A percentile compares a stretch with the other conserved stretches of the same genome.
Conservation (phyloP, 2,113 vertebrate genomes). For the Petroica traversi region DNA sequence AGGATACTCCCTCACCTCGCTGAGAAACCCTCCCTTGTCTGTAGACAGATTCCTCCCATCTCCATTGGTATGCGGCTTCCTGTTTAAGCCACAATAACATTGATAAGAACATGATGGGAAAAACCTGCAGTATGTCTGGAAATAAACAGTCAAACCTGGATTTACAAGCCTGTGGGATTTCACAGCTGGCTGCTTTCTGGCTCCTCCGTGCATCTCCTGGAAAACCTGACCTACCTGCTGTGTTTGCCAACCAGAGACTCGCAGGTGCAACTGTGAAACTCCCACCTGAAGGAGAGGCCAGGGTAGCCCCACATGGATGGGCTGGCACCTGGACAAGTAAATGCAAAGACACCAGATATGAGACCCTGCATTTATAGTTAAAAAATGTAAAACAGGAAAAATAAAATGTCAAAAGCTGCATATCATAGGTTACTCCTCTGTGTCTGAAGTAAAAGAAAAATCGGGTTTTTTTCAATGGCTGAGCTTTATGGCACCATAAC, state of each 20-base stretch:
- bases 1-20: not conserved
- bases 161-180: not conserved
- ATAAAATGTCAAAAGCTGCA: not conserved
- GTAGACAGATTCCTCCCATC: not conserved
- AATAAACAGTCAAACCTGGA: not conserved
- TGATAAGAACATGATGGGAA: not conserved
- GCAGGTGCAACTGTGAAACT: not conserved
- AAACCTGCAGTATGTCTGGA: not conserved
- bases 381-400: too few relatives aligned
- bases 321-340: not conserved
- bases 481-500: not conserved
- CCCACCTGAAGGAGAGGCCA: not conserved
- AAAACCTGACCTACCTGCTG: not conserved
- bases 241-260: not conserved
- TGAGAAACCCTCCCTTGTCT: not conserved
- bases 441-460: not conserved
- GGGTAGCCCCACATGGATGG: not conserved
- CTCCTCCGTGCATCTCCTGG: not conserved
- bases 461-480: accelerated
- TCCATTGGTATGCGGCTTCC: not conserved
- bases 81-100: not conserved
- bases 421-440: not conserved
- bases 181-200: not conserved
- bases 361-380: not conserved
- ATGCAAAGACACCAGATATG: not conserved